Base-by-base conservation (phyloP, 2,888 invertebrate species). In the Formica aserva region DNA sequence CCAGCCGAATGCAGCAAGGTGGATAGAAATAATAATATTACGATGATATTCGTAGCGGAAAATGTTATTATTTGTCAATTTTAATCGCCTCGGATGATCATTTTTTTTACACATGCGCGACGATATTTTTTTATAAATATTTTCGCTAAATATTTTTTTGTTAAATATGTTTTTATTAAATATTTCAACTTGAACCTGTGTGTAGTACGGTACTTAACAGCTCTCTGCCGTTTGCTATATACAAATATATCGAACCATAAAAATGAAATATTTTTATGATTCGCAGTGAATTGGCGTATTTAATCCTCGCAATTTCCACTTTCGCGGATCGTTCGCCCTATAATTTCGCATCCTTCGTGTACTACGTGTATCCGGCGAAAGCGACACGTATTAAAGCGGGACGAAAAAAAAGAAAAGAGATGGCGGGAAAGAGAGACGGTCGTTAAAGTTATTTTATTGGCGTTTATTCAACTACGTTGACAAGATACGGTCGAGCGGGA, bases 221-320 rank as follows among this genome's bases (percentile, higher is more conserved):
- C 1, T 22, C 4, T 52, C 11, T 26, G 35, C 35, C 48, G 18
- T 38, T 26, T 35, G 13, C 45, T 5, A 15, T 41, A 5, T 62
- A 41, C n/a, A 26, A 35, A 52, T 38, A 41, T 32, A 66, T 66
- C 26, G 9, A 55, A 38, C 29, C 55, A 38, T 8, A 29, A 57
- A 57, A 77, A 60, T 77, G 13, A 77, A 41, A 15, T 8, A 52
- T n/a, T 35, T 65, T 66, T 32, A 41, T n/a, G 55, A 55, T 41
- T 55, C 38, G 66, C 55, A 32, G 55, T 80, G 48, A 45, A 69
- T 69, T 60, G 71, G 32, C 60, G 35, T 60, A 29, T 35, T 62
- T 80, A 69, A 71, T 13, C 13, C 60, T 32, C 69, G 45, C 57
- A 80, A 80, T 80, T 80, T 48, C 55, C 66, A 77, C 29, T 77